Evolutionary conservation across 30 jellyfish, hydroid and myxozoan species (phyloP).

Genomic region (Aurelia coerulea): DNA sequence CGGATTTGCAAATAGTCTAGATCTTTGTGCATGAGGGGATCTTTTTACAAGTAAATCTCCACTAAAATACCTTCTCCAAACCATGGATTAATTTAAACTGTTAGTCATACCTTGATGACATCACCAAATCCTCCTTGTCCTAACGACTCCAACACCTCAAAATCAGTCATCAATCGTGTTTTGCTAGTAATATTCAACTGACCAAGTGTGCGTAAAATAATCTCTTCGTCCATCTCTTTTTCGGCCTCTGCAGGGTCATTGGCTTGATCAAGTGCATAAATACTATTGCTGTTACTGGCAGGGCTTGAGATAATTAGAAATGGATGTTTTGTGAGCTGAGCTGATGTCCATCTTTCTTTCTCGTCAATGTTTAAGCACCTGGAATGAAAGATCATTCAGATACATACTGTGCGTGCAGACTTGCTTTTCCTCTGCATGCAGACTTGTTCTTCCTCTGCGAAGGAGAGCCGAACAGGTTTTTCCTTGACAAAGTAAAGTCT

Average conservation of each 20-base stretch:
- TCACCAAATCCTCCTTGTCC: slow-evolving; percentile 99
- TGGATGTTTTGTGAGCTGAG: slow-evolving; percentile 79
- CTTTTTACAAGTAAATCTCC: too few species aligned
- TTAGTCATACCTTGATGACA: slow-evolving; percentile 77
- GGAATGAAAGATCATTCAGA: not conserved
- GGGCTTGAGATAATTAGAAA: slow-evolving; percentile 44
- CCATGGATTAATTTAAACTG: not conserved
- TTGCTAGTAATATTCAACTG: slow-evolving; percentile 60
- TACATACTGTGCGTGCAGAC: not conserved
- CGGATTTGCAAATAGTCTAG: too few species aligned
- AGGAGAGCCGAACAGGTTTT: too few species aligned
- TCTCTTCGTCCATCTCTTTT: slow-evolving; percentile 49
- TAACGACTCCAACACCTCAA: slow-evolving; percentile 79
- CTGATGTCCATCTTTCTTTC: slow-evolving; percentile 69
- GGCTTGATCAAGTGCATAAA: slow-evolving; percentile 6
- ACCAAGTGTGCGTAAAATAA: slow-evolving; percentile 40
- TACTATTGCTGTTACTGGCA: not conserved
- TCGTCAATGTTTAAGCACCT: slow-evolving; percentile 91
- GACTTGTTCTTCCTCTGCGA: not conserved
- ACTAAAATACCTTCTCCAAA: too few species aligned
- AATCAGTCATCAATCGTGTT: slow-evolving; percentile 90
- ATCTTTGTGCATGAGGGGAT: too few species aligned
- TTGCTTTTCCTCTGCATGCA: slow-evolving; percentile 9
- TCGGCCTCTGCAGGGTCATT: slow-evolving; percentile 38
- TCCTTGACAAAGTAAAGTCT: too few species aligned